Base-by-base conservation (phyloP, 2,888 invertebrate species). In the Empis livida region DNA sequence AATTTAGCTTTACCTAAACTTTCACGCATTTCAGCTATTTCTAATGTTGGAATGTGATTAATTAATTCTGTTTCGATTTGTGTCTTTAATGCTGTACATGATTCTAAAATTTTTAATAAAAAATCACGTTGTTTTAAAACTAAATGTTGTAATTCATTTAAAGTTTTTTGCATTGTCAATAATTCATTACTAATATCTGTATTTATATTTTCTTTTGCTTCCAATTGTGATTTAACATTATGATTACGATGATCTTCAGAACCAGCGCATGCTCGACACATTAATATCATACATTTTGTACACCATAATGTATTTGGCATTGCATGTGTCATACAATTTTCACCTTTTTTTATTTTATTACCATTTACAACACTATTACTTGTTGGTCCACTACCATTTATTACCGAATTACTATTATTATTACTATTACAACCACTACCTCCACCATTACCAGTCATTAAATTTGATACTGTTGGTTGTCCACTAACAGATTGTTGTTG, bases 281-380 rank as follows among this genome's bases (percentile, higher is more conserved):
- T 71, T 52, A 77, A 72, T 49, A 71, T 67, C 55, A 76, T 74
- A 63, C 83, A 83, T 48, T 76, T 76, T 57, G 75, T 75, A 64
- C 84, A 84, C 82, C 83, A 84, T 50, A 80, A 69, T 20, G 79
- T 77, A 58, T 79, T 71, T 45, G 82, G 83, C 80, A 82, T 82
- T 53, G 79, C 80, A 63, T 82, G 83, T 53, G 78, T 78, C 66
- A 78, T 77, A 64, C 82, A 82, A 62, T 80, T 80, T 65, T 81
- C 81, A 16, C 57, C 59, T 45, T 57, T 57, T 46, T 56, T 51
- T 31, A 56, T 52, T 27, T 52, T 55, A 49, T 40, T 52, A 40
- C 47, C 54, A 50, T 55, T 54, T 16, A 49, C 47, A 35, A 45
- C 49, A 44, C 51, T 44, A 49, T 49, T 42, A 44, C 43, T 50